Evolutionary conservation across 23 tunicate genomes (phyloP), one percentile per base, ranked within the genome.

Genomic region (Halocynthia roretzi): DNA sequence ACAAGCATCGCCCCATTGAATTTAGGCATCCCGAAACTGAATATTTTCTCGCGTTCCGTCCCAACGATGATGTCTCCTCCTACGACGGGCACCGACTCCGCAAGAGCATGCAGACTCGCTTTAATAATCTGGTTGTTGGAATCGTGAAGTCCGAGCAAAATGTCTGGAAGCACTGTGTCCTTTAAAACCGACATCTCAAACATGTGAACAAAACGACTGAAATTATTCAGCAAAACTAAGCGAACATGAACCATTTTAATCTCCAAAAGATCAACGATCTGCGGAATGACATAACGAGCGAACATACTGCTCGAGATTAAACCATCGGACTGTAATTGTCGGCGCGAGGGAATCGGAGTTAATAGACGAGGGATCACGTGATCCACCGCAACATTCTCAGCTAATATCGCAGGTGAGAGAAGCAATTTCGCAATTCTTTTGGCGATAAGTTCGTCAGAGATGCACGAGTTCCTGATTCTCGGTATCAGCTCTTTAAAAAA

Each of bases 21-120:
- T 70, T 91, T 91, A 0, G 97, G 97, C 71, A 83, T 81, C 5
- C 87, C 91, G 23, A 57, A 88, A 62, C 82, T 49, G 64, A 91
- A 91, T 10, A 91, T 53, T 65, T 82, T 85, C 56, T 91, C 91
- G 48, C 97, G 84, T 51, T 86, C 97, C 2, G 66, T 70, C 0
- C 97, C 97, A 0, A 91, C 90, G n/a, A 91, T 91, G 21, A 85
- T 53, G 78, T 91, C 97, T 6, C 86, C 97, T 15, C 97, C 97
- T 9, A 91, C 97, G 54, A 91, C 80, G 8, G 87, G 80, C 8
- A 91, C 82, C 5, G 97, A 66, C 54, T 81, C 90, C 20, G 97
- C 97, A 19, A 91, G 76, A 7, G 97, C 97, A 62, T 77, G 87
- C 5, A 91, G 83, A 77, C 85, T 91, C 15, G 62, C 85, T 61